Percentiles rank a stretch among this genome's conserved stretches.
phyloP scores from a whole-genome alignment of 2,888 invertebrate genomes.

The Clistopyga incitator region DNA sequence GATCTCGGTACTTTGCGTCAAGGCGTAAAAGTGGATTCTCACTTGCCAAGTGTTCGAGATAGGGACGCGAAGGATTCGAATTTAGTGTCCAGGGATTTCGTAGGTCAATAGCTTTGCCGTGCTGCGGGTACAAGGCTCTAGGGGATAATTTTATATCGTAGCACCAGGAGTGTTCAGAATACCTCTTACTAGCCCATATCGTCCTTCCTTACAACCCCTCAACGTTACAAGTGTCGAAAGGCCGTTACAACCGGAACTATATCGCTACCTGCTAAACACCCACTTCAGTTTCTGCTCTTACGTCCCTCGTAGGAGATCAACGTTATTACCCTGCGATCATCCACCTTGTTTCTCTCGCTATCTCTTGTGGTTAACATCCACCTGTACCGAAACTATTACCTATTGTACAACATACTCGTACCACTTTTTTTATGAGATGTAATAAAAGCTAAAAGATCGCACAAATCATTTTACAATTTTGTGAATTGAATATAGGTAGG shows the following conservation, averaged over 20 bases:
- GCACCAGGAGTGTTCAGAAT: constrained; percentile 51
- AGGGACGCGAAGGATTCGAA: constrained; percentile 28
- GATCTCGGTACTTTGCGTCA: constrained; percentile 21
- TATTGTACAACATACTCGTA: constrained; percentile 6
- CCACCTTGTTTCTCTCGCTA: constrained; percentile 51
- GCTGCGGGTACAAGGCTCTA: constrained; percentile 11
- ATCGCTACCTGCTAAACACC: constrained; percentile 63
- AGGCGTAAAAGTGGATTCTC: constrained; percentile 31
- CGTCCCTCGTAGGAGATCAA: constrained; percentile 59
- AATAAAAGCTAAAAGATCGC: background rate
- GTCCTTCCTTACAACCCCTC: constrained; percentile 55
- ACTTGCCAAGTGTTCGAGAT: background rate
- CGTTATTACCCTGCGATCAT: constrained; percentile 72
- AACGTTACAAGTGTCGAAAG: constrained; percentile 48
- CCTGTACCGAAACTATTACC: background rate
- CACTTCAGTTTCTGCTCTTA: constrained; percentile 54
- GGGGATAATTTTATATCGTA: constrained; percentile 64
- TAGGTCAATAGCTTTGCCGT: constrained; percentile 39
- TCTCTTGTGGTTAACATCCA: background rate
- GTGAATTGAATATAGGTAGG: background rate
- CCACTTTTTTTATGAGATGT: background rate
- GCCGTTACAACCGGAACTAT: constrained; percentile 47
- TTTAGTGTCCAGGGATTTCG: constrained; percentile 44
- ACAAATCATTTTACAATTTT: background rate
- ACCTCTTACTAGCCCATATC: constrained; percentile 64